Base-by-base conservation (phyloP, 2,113 vertebrate genomes). In the Pomatorhinus ruficollis region DNA sequence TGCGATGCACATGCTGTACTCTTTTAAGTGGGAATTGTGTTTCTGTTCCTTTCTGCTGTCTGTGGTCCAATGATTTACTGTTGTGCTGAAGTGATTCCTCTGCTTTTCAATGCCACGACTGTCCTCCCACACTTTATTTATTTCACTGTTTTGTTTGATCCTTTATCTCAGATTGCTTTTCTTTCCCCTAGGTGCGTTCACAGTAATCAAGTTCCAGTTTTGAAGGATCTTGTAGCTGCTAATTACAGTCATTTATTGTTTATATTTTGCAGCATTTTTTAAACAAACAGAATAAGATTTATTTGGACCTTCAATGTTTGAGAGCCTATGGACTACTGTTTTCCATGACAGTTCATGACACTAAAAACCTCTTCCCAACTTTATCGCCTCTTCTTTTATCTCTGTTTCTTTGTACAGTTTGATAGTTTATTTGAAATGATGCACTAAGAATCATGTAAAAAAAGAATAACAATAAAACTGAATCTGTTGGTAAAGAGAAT, bases 401-500 rank as follows among this genome's bases (percentile, higher is more conserved):
- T 93, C 75, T 71, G 57, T 97, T 93, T 86, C 95, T 97, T 97
- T 96, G 95, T 97, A 97, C 94, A 97, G 92, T 97, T 97, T 97
- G 96, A 96, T 97, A 97, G 96, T 95, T 97, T 96, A 95, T 97
- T 97, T 97, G 95, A 97, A 96, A 97, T 47, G 90, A 95, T 94
- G 96, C 94, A 97, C 97, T 97, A 96, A 93, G 91, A 96, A 81
- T 98, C 97, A 68, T 98, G 98, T 98, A 98, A 96, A 98, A 83
- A 98, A 98, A 98, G 97, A 98, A 97, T 98, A 98, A 98, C 98
- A 99, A 98, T 98, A 98, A 99, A 98, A 98, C 98, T 98, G 98
- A 98, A 98, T 98, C 99, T 98, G 98, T 98, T 98, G 98, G 98
- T 99, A 98, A 98, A 98, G 98, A 98, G 97, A 98, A 97, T 93